These are phyloP conservation scores for Phengaris alcon DNA, from an alignment of 2,888 invertebrate species.

Conservation along the genomic window DNA sequence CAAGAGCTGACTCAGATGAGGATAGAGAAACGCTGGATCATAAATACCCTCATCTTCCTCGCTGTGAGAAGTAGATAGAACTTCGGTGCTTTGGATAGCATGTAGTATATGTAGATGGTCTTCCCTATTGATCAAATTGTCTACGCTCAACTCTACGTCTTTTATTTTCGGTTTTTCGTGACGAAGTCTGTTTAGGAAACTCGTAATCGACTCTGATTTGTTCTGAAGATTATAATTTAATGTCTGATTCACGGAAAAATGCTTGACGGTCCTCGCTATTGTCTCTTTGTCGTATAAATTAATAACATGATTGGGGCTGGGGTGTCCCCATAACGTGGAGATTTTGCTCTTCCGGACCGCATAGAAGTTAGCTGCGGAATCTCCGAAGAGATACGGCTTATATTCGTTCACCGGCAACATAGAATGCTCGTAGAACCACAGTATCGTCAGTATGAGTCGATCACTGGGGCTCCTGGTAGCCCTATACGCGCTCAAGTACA, in stretches of 20 bases:
- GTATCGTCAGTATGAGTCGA: conserved; percentile 82
- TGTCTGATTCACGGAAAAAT: conserved; percentile 83
- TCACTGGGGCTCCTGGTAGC: conserved; percentile 85
- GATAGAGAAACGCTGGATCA: conserved; percentile 90
- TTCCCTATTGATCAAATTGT: conserved; percentile 46
- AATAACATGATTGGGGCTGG: conserved; percentile 85
- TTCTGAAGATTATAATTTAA: conserved; percentile 67
- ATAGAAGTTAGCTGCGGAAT: conserved; percentile 88
- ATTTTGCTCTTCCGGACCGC: conserved; percentile 80
- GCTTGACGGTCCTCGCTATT: conserved; percentile 82
- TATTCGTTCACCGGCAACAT: conserved; percentile 82
- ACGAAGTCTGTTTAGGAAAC: conserved; percentile 45
- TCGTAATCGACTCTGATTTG: conserved; percentile 39
- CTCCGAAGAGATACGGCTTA: conserved; percentile 91
- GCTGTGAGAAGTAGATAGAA: conserved; percentile 49
- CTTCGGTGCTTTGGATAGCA: conserved; percentile 46
- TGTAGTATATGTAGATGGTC: conserved; percentile 47
- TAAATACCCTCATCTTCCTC: conserved; percentile 77
- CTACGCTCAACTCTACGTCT: conserved; percentile 50
- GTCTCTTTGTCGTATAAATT: conserved; percentile 83
- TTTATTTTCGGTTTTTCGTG: conserved; percentile 49
- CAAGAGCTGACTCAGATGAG: conserved; percentile 86
- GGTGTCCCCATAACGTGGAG: conserved; percentile 83
- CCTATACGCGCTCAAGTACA: conserved; percentile 88
- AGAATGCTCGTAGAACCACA: conserved; percentile 84